These are phyloP conservation scores for Pogonus chalceus DNA, from an alignment of 1,140 invertebrate species.

Conservation along the genomic window DNA sequence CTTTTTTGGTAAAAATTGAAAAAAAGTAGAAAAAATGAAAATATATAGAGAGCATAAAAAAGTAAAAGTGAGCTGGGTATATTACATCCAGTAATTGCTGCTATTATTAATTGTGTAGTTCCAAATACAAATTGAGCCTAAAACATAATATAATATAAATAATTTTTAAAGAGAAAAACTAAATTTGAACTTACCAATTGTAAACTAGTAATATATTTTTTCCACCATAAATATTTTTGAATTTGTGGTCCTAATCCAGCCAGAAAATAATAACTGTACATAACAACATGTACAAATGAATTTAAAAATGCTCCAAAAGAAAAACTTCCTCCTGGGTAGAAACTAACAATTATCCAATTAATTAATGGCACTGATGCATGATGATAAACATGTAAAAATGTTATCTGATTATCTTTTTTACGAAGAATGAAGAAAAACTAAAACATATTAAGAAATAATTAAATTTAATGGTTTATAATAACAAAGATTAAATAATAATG, in stretches of 20 bases:
- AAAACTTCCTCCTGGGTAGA: too few species aligned
- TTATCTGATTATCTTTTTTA: conserved; percentile 12
- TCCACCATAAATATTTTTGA: conserved; percentile 2
- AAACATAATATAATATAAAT: too few species aligned
- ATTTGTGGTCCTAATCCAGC: neutral
- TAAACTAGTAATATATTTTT: neutral
- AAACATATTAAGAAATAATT: too few species aligned
- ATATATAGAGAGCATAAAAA: conserved; percentile 12
- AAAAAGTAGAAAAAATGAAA: conserved; percentile 12
- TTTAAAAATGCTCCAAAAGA: conserved; percentile 6
- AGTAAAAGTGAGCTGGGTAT: conserved; percentile 9
- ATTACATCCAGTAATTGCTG: conserved; percentile 9
- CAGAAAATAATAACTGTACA: neutral
- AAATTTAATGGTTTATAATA: too few species aligned
- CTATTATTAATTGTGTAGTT: conserved; percentile 11
- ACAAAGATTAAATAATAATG: too few species aligned
- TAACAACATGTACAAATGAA: neutral
- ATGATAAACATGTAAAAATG: conserved; percentile 12
- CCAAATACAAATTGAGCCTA: conserved; percentile 13
- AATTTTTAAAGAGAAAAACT: too few species aligned
- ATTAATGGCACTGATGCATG: conserved; percentile 12
- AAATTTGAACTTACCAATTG: conserved; percentile 4
- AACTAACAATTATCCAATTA: too few species aligned
- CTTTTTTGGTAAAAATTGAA: conserved; percentile 12
- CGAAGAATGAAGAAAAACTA: conserved; percentile 11